phyloP scores from a whole-genome alignment of 2,797 vertebrate genomes.

The Limosa lapponica region DNA sequence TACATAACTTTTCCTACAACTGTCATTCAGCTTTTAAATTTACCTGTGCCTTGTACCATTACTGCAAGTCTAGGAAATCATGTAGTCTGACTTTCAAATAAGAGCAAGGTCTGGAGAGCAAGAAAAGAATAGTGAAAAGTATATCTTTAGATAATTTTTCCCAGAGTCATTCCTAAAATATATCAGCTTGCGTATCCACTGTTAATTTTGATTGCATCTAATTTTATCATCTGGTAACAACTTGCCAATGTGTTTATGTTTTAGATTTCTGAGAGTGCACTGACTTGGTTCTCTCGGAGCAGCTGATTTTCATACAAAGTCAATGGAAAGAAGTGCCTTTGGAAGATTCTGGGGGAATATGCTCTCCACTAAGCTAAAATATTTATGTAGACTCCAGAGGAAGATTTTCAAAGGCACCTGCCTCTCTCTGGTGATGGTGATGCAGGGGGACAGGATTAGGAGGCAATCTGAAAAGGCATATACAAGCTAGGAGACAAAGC shows the following conservation, averaged over 20 bases:
- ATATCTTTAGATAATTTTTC: background rate
- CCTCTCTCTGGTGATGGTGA: background rate
- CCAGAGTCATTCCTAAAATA: background rate
- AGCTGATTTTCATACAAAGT: background rate
- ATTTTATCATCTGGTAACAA: background rate
- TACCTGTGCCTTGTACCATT: background rate
- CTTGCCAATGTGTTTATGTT: background rate
- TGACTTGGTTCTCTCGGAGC: background rate
- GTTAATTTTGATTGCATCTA: background rate
- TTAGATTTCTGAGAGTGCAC: rapidly evolving
- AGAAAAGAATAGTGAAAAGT: background rate
- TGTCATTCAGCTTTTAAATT: background rate
- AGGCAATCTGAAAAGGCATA: background rate
- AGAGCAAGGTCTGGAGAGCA: background rate
- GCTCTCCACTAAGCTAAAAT: background rate
- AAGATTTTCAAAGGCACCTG: background rate
- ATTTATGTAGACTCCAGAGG: background rate
- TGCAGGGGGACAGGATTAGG: background rate
- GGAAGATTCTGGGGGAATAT: background rate
- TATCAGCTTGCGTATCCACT: background rate
- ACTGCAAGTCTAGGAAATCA: background rate
- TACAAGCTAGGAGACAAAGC: background rate
- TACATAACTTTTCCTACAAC: background rate
- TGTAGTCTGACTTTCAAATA: background rate
- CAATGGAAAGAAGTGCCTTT: background rate